Percentiles rank a stretch among this genome's conserved stretches.
Evolutionary conservation across 2,888 invertebrate genomes (phyloP).

Genomic region (Volucella inflata): DNA sequence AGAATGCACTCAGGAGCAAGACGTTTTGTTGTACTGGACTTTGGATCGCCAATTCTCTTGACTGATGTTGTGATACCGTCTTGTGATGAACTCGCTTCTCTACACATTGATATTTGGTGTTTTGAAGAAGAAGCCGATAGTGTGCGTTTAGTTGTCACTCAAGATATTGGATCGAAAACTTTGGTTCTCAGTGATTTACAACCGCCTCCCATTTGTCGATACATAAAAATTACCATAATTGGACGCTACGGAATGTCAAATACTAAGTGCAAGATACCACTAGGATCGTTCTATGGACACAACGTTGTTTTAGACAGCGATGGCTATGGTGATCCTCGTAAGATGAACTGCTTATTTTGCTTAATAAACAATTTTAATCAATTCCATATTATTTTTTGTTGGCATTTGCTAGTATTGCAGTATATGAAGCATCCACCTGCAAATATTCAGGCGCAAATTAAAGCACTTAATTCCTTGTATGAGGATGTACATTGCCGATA

Average conservation of each 20-base stretch:
- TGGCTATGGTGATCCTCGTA: slow-evolving; percentile 81
- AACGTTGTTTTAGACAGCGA: slow-evolving; percentile 90
- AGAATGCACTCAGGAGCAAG: slow-evolving; percentile 97
- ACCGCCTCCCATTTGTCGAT: slow-evolving; percentile 95
- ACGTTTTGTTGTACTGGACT: slow-evolving; percentile 96
- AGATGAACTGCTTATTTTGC: slow-evolving; percentile 6
- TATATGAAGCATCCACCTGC: slow-evolving; percentile 80
- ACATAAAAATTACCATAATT: slow-evolving; percentile 95
- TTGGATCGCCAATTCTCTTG: slow-evolving; percentile 92
- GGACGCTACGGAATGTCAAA: slow-evolving; percentile 96
- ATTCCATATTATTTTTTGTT: background rate
- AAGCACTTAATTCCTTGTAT: slow-evolving; percentile 88
- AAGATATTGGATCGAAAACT: slow-evolving; percentile 94
- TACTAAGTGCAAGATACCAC: slow-evolving; percentile 94
- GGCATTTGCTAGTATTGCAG: slow-evolving; percentile 76
- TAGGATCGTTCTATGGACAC: slow-evolving; percentile 97
- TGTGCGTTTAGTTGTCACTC: slow-evolving; percentile 91
- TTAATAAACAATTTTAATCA: slow-evolving; percentile 1
- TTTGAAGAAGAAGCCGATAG: slow-evolving; percentile 94
- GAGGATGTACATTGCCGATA: slow-evolving; percentile 92
- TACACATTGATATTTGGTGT: slow-evolving; percentile 96
- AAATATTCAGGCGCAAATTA: slow-evolving; percentile 85
- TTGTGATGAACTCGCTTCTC: slow-evolving; percentile 91
- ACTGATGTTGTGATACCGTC: slow-evolving; percentile 93
- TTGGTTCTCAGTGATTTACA: slow-evolving; percentile 94